Percentiles rank a stretch among this genome's conserved stretches.
phyloP scores from a whole-genome alignment of 2,797 vertebrate genomes.

The Acipenser ruthenus region DNA sequence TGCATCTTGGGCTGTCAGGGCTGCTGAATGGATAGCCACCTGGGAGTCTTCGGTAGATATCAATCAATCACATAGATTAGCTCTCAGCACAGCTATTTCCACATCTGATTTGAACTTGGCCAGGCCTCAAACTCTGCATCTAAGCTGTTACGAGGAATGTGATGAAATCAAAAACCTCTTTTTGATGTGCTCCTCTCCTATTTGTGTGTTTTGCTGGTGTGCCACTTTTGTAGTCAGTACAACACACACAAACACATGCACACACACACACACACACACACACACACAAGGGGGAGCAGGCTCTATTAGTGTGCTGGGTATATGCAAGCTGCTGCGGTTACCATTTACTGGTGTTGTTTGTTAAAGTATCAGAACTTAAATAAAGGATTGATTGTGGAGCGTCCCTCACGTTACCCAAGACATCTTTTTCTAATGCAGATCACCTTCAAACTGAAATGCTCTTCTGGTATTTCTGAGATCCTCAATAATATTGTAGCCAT shows the following conservation, averaged over 20 bases:
- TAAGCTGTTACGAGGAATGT: no score
- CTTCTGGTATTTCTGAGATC: neutral
- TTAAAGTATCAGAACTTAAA: no score
- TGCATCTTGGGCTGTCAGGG: conserved; percentile 6
- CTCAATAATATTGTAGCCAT: no score
- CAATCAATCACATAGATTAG: conserved; percentile 12
- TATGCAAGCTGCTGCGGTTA: no score
- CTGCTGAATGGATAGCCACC: conserved; percentile 7
- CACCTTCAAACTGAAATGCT: neutral
- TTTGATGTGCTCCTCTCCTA: neutral
- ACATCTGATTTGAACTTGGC: conserved; percentile 1
- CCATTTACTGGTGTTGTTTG: no score
- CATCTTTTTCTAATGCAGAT: neutral
- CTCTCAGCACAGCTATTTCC: conserved; percentile 7
- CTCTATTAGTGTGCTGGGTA: conserved; percentile 1
- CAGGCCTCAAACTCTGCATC: neutral
- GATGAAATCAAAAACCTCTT: neutral
- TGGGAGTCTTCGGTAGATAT: conserved; percentile 1
- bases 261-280: neutral
- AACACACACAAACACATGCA: neutral
- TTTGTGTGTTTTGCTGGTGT: no score
- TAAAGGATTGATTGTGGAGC: no score
- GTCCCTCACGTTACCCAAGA: no score
- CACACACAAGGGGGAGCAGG: conserved; percentile 36
- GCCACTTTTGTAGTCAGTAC: no score